Evolutionary conservation across 2,113 vertebrate genomes (phyloP), one percentile per base, ranked within the genome.

Genomic region (Serilophus lunatus): DNA sequence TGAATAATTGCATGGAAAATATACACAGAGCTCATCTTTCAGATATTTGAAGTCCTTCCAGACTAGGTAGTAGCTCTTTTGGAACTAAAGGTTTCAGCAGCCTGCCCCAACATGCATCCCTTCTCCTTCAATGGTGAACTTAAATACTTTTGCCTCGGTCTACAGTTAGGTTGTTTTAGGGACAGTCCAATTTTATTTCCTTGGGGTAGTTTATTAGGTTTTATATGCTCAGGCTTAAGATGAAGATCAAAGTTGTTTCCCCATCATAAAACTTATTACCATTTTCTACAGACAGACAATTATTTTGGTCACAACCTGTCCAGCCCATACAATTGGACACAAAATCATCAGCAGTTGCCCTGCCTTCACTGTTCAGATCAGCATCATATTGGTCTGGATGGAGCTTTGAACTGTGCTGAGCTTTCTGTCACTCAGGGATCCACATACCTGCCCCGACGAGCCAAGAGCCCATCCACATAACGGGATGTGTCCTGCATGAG

Each of bases 11-110:
- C 40, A 84, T 4, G 7, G 68, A 91, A 83, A 94, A 88, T 66
- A 66, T 59, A 93, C 31, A 72, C 1, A 75, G 18, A 90, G 40
- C 25, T 88, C 68, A 64, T 95, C 78, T 94, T 95, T 84, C 44
- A 88, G 71, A 60, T 83, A 78, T 75, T 66, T 93, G 82, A 94
- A 83, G 31, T 86, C 40, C 56, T 93, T 95, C 76, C 85, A 95
- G 88, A 84, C 78, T 69, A 92, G 47, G 64, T 71, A 81, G 76
- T 12, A 71, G 31, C 9, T 83, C 14, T 79, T 94, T 90, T 38
- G 45, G 40, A 95, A 33, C 11, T 18, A n/a, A 77, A 64, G 9
- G 47, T 80, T 88, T 88, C 84, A 31, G 17, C 7, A 77, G 19
- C 56, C 25, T 93, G 85, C 51, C 13, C 36, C 80, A 60, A 88